Base-by-base conservation (phyloP, 2,113 vertebrate species). In the Oreamnos americanus region DNA sequence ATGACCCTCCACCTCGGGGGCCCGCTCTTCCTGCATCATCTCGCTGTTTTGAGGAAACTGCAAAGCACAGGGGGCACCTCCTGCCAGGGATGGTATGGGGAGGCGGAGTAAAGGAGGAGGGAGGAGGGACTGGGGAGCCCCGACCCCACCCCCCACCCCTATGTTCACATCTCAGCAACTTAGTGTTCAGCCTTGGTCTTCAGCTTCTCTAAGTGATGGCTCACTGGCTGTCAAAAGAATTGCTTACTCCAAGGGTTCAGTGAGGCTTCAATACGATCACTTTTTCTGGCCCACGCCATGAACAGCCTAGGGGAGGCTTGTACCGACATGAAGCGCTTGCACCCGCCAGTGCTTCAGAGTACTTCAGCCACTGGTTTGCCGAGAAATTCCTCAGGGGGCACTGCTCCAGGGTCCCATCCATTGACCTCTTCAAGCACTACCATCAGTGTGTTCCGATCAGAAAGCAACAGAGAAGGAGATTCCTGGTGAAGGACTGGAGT, bases 321-420 rank as follows among this genome's bases (percentile, higher is more conserved):
- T 19, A 74, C 17, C 16, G 2, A 71, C 10, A 3, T 23, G 67
- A 39, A 39, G 21, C 3, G 3, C 5, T 0, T 23, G 19, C n/a
- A 71, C 10, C n/a, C n/a, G 23, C 67, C 19, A 39, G 19, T 3
- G 9, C 64, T 36, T 21, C 64, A 36, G 64, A 36, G 64, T 71
- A 23, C 67, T 21, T 74, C 21, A 74, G 67, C 25, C 67, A 74
- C 36, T 74, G 36, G 21, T 74, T 74, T 74, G 19, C 36, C 21
- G 6, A 39, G 67, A 74, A 12, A 19, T 74, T 74, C 21, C 67
- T 39, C 36, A 39, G 67, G 67, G 36, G 0, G 5, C 19, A 71
- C 67, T 12, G n/a, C 19, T 71, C 67, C 64, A 39, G 67, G n/a
- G n/a, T 25, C 67, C 36, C 67, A 39, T 39, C 11, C 67, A 39